A percentile compares a stretch with the other conserved stretches of the same genome.
phyloP scores from a whole-genome alignment of 2,113 vertebrate genomes.

The Sminthopsis crassicaudata region DNA sequence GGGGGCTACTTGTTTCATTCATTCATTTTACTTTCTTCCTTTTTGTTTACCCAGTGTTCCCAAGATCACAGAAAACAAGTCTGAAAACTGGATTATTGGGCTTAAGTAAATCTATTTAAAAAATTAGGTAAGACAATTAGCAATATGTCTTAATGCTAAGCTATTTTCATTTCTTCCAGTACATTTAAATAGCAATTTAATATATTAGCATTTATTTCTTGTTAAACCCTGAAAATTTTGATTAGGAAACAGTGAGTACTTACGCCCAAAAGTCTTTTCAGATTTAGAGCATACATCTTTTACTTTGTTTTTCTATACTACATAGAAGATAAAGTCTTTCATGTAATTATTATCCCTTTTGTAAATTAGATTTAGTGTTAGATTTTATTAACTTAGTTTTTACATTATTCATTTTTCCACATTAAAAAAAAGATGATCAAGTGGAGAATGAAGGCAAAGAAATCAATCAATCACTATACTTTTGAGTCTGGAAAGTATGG shows the following conservation, averaged over 20 bases:
- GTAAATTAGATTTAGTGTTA: not conserved
- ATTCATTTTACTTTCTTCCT: not conserved
- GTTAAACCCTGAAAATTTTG: not conserved
- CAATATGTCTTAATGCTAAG: not conserved
- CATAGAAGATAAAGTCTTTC: not conserved
- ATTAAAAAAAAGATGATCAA: not conserved
- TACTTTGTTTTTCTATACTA: not conserved
- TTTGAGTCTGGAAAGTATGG: not conserved
- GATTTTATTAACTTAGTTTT: not conserved
- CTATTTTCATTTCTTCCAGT: not conserved
- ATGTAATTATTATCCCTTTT: not conserved
- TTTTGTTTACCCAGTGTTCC: not conserved
- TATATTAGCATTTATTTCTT: not conserved
- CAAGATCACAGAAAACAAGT: not conserved
- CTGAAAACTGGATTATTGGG: not conserved
- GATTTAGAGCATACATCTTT: not conserved
- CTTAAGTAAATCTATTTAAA: not conserved
- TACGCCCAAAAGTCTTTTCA: not conserved
- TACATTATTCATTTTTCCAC: not conserved
- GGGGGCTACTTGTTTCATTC: slow-evolving; percentile 49
- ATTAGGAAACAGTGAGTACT: not conserved
- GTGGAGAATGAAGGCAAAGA: not conserved
- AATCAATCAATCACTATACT: not conserved
- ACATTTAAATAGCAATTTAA: not conserved
- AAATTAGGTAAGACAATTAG: not conserved